Conservation (phyloP, 2,797 vertebrate genomes). For the Etheostoma nigrum region DNA sequence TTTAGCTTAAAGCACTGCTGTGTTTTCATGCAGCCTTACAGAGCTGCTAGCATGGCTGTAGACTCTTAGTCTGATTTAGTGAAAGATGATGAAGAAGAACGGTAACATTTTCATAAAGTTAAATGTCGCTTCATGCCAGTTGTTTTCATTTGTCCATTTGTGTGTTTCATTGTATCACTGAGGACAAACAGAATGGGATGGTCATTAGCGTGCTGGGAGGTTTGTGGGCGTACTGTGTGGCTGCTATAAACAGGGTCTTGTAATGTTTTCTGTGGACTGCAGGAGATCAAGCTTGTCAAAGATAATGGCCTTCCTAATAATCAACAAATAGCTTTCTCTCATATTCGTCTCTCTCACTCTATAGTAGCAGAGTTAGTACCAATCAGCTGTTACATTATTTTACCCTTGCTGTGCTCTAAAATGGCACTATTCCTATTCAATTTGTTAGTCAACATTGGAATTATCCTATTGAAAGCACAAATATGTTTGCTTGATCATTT, state of each 20-base stretch:
- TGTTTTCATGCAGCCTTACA: neutral
- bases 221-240: constrained; percentile 22
- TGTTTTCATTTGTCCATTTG: constrained; percentile 20
- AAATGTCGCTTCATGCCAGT: neutral
- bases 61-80: neutral
- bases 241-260: constrained; percentile 38
- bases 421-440: constrained; percentile 17
- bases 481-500: constrained; percentile 1
- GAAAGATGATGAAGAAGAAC: neutral
- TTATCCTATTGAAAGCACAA: constrained; percentile 16
- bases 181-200: constrained; percentile 14
- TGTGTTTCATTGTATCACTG: constrained; percentile 9
- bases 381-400: constrained; percentile 41
- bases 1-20: neutral
- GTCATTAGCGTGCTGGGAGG: neutral
- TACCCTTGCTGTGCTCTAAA: constrained; percentile 7
- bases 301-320: constrained; percentile 66
- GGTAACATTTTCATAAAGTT: neutral
- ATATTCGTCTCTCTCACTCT: constrained; percentile 21
- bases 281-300: constrained; percentile 53
- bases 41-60: neutral
- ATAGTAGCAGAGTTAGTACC: constrained; percentile 33
- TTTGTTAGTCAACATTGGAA: constrained; percentile 6
- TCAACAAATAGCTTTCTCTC: constrained; percentile 56
- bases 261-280: constrained; percentile 44